phyloP scores from a whole-genome alignment of 2,113 vertebrate genomes.

The Salvelinus namaycush region DNA sequence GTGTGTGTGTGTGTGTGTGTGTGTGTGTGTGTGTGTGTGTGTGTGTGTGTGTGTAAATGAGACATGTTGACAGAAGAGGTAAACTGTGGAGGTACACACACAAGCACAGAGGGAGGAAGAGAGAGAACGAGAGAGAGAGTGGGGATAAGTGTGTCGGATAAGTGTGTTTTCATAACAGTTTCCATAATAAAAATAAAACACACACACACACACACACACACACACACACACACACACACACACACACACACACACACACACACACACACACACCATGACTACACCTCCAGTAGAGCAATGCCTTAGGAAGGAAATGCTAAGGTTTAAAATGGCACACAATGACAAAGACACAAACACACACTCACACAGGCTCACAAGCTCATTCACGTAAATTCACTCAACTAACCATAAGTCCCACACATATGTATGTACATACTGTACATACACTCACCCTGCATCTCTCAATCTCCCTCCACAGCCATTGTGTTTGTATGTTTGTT shows the following conservation, averaged over 20 bases:
- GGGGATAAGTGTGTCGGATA: constrained; percentile 1
- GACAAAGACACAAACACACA: constrained; percentile 36
- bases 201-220: constrained; percentile 7
- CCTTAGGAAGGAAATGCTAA: constrained; percentile 45
- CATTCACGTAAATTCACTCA: constrained; percentile 6
- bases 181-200: constrained; percentile 38
- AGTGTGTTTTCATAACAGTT: constrained; percentile 54
- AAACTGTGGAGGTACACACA: constrained; percentile 9
- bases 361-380: constrained; percentile 1
- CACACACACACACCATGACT: constrained; percentile 5
- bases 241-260: constrained; percentile 15
- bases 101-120: background rate
- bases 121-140: background rate
- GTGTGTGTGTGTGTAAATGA: constrained; percentile 5
- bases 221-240: too few species aligned
- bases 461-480: constrained; percentile 54
- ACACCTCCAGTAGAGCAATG: constrained; percentile 6
- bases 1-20: too few species aligned
- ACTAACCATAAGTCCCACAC: constrained; percentile 3
- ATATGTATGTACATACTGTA: background rate
- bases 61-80: constrained; percentile 28
- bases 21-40: background rate
- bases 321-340: constrained; percentile 27
- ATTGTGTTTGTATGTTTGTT: constrained; percentile 68
- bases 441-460: background rate